Conservation (phyloP, 2,797 vertebrate species). For the Sphenodon punctatus region DNA sequence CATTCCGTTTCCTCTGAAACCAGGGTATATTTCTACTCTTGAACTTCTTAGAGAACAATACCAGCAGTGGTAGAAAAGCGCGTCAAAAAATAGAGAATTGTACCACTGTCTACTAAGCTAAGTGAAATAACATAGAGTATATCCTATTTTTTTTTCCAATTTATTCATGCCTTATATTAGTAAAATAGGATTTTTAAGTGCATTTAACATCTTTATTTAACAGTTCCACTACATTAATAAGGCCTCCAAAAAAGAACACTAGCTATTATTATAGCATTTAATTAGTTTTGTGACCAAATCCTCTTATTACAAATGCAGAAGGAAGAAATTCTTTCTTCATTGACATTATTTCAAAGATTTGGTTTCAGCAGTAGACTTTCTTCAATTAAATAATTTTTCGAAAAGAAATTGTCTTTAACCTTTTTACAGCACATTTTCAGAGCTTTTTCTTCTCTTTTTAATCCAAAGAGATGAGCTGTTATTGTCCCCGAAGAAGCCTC, state of each 20-base stretch:
- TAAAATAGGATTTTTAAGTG: conserved; percentile 70
- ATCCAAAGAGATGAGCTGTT: conserved; percentile 74
- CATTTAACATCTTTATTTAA: conserved; percentile 73
- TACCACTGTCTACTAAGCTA: conserved; percentile 63
- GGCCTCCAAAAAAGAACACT: conserved; percentile 70
- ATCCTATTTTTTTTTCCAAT: conserved; percentile 50
- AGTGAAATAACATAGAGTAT: conserved; percentile 61
- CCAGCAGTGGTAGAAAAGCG: conserved; percentile 10
- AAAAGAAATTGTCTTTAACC: conserved; percentile 72
- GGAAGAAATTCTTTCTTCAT: conserved; percentile 63
- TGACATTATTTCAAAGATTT: conserved; percentile 68
- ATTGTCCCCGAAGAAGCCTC: conserved; percentile 71
- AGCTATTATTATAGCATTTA: conserved; percentile 70
- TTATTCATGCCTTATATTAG: conserved; percentile 71
- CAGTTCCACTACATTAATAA: conserved; percentile 71
- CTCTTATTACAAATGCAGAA: conserved; percentile 64
- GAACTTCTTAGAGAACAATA: not conserved
- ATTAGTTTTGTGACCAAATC: conserved; percentile 76
- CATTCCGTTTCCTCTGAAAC: not conserved
- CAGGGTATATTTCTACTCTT: rapidly evolving
- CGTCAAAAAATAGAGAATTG: not conserved
- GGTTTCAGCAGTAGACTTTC: conserved; percentile 68
- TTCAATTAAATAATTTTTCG: conserved; percentile 69
- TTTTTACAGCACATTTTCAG: conserved; percentile 69
- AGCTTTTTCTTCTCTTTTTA: conserved; percentile 64